Conservation (phyloP, 2,888 invertebrate species). For the Mythimna albipuncta region DNA sequence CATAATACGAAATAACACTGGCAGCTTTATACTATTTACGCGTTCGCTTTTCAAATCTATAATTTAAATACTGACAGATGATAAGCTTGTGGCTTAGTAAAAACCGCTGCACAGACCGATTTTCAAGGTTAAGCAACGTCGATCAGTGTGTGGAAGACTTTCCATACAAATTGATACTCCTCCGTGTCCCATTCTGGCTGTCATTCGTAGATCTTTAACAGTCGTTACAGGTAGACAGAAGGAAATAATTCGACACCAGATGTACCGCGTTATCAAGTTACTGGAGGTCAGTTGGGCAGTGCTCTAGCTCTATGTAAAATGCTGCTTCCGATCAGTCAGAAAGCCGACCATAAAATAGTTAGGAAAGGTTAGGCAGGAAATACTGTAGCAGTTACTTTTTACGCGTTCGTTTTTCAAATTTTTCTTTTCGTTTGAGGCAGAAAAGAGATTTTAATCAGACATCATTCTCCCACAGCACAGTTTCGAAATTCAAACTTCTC, state of each 20-base stretch:
- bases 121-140: background rate
- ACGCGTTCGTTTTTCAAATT: constrained; percentile 53
- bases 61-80: background rate
- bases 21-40: constrained; percentile 30
- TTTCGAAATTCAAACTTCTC: constrained; percentile 36
- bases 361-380: background rate
- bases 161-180: background rate
- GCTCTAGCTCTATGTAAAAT: background rate
- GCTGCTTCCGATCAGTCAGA: background rate
- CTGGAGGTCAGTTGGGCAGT: background rate
- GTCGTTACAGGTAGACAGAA: background rate
- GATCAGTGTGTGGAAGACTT: background rate
- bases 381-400: constrained; percentile 23
- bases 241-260: background rate
- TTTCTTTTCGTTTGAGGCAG: constrained; percentile 18
- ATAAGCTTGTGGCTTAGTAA: background rate
- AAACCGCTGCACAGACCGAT: background rate
- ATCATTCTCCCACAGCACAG: constrained; percentile 44
- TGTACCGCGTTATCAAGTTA: background rate
- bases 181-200: background rate
- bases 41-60: constrained; percentile 53
- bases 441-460: constrained; percentile 35
- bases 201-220: background rate
- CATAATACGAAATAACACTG: constrained; percentile 40
- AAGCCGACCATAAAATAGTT: too few species aligned